A percentile compares a stretch with the other conserved stretches of the same genome.
These are phyloP conservation scores for Ochotona princeps DNA, from an alignment of 2,113 vertebrate species.

Conservation along the genomic window DNA sequence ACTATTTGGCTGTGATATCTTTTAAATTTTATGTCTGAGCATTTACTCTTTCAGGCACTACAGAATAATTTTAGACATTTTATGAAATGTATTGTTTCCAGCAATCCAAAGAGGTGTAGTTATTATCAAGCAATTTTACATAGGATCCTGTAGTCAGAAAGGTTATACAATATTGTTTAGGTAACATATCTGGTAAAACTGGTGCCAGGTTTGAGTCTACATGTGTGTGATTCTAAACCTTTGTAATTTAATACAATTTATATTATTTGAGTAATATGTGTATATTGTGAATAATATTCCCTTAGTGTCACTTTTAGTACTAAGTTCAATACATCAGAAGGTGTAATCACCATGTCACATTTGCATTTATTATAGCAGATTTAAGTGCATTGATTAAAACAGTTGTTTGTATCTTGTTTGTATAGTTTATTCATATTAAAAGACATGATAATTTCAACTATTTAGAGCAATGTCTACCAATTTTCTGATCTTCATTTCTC, in stretches of 20 bases:
- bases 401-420: not conserved
- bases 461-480: not conserved
- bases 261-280: not conserved
- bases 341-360: not conserved
- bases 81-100: conserved; percentile 18
- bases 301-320: not conserved
- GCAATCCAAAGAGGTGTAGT: not conserved
- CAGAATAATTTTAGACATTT: conserved; percentile 27
- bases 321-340: not conserved
- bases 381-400: not conserved
- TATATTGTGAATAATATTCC: not conserved
- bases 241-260: conserved; percentile 21
- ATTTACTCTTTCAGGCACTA: not conserved
- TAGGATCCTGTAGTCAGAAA: not conserved
- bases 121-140: not conserved
- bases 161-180: not conserved
- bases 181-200: not conserved
- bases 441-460: not conserved
- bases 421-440: not conserved
- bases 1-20: not conserved
- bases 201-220: not conserved
- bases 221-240: not conserved
- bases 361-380: not conserved
- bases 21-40: conserved; percentile 21
- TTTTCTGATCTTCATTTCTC: not conserved